These are phyloP conservation scores for Pangasius macronema DNA, from an alignment of 2,797 vertebrate species.

Conservation along the genomic window DNA sequence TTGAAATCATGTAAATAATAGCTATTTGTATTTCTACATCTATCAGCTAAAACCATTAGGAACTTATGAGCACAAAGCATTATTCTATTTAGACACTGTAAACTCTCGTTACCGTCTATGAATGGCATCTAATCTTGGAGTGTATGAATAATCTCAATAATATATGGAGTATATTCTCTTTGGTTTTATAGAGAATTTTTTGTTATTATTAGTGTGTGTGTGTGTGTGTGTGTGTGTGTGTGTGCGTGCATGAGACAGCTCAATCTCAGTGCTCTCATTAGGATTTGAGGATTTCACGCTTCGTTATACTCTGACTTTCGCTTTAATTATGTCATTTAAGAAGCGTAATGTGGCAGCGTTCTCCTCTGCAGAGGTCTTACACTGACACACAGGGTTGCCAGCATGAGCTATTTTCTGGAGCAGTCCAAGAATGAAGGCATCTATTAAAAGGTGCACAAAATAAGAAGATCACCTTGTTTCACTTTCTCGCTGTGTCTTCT, in stretches of 20 bases:
- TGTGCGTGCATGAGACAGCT: slow-evolving; percentile 36
- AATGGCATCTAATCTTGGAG: slow-evolving; percentile 16
- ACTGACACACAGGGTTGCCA: slow-evolving; percentile 36
- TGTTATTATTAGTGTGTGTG: slow-evolving; percentile 19
- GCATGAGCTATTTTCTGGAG: slow-evolving; percentile 29
- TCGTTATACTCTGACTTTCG: slow-evolving; percentile 57
- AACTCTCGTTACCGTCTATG: neutral
- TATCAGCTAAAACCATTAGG: slow-evolving; percentile 20
- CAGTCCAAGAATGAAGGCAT: slow-evolving; percentile 26
- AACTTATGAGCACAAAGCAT: neutral
- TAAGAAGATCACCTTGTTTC: slow-evolving; percentile 66
- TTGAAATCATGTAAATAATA: slow-evolving; percentile 18
- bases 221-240: neutral
- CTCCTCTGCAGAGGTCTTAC: slow-evolving; percentile 44
- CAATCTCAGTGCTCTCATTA: slow-evolving; percentile 55
- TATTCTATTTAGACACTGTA: slow-evolving; percentile 6
- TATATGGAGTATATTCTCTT: slow-evolving; percentile 16
- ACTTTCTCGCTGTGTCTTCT: slow-evolving; percentile 57
- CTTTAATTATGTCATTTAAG: slow-evolving; percentile 57
- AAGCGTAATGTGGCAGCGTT: slow-evolving; percentile 39
- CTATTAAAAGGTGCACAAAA: slow-evolving; percentile 49
- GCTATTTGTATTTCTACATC: slow-evolving; percentile 12
- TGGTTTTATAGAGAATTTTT: slow-evolving; percentile 12
- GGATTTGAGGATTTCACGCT: slow-evolving; percentile 59
- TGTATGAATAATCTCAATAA: slow-evolving; percentile 22